phyloP scores from a whole-genome alignment of 2,888 invertebrate genomes.

The Pollenia labialis region DNA sequence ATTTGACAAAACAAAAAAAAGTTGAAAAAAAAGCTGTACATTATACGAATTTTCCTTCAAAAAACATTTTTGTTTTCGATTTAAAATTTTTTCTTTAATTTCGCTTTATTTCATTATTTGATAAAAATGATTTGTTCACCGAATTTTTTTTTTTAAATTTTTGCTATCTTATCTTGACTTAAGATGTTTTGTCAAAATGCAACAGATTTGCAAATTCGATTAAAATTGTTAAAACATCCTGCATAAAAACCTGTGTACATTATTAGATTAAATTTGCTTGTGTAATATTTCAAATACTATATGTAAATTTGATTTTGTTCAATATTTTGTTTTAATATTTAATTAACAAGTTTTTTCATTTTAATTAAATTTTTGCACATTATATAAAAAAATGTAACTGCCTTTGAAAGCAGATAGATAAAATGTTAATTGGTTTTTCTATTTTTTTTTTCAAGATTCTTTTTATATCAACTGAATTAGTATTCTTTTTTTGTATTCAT shows the following conservation, averaged over 20 bases:
- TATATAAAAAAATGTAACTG: constrained; percentile 35
- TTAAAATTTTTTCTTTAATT: too few species aligned
- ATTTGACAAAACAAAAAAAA: too few species aligned
- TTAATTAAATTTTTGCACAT: background rate
- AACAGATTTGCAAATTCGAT: constrained; percentile 17
- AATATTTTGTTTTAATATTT: constrained; percentile 28
- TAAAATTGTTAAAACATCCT: background rate
- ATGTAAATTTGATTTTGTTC: constrained; percentile 5
- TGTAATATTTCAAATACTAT: background rate
- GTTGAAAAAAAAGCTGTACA: too few species aligned
- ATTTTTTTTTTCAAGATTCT: background rate
- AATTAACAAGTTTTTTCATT: constrained; percentile 11
- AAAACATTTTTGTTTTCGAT: too few species aligned
- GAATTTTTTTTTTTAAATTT: too few species aligned
- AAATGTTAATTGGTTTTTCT: constrained; percentile 34
- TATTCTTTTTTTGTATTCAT: background rate
- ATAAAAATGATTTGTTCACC: too few species aligned
- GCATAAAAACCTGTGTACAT: background rate
- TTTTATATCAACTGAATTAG: constrained; percentile 11
- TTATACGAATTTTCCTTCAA: too few species aligned
- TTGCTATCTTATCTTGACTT: too few species aligned
- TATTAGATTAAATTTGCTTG: constrained; percentile 3
- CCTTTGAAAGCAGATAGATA: constrained; percentile 18
- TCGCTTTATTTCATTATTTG: too few species aligned
- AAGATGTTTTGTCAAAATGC: too few species aligned